phyloP scores from a whole-genome alignment of 2,113 vertebrate genomes.

The Eretmodus cyanostictus region DNA sequence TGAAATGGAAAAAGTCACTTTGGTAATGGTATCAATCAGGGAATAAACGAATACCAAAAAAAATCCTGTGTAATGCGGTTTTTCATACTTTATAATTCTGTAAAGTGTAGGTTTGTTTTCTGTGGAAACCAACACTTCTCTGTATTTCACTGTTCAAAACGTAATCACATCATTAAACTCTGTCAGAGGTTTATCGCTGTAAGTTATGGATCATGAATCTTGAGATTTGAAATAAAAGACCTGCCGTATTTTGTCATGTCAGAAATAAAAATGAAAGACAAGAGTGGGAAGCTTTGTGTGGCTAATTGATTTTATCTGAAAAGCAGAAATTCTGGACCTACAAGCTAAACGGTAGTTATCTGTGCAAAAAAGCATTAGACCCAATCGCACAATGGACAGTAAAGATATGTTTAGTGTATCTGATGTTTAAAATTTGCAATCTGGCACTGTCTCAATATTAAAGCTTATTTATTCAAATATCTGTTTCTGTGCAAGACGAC shows the following conservation, averaged over 20 bases:
- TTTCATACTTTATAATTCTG: not conserved
- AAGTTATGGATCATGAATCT: not conserved
- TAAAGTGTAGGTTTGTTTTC: not conserved
- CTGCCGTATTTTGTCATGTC: not conserved
- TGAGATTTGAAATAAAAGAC: not conserved
- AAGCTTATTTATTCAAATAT: not conserved
- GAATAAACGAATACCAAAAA: fast-evolving
- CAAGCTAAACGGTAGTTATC: fast-evolving
- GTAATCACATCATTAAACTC: not conserved
- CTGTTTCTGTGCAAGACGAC: not conserved
- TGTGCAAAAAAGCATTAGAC: not conserved
- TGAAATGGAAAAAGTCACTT: not conserved
- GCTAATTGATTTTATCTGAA: not conserved
- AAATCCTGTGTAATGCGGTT: not conserved
- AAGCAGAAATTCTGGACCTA: not conserved
- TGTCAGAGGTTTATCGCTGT: not conserved
- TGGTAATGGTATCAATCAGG: fast-evolving
- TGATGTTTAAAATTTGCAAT: not conserved
- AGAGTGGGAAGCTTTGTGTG: not conserved
- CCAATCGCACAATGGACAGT: not conserved
- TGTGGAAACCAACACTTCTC: not conserved
- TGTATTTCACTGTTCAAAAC: not conserved
- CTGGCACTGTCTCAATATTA: not conserved
- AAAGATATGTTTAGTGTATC: not conserved
- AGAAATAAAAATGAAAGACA: not conserved